These are phyloP conservation scores for Sebastes variabilis DNA, from an alignment of 2,797 vertebrate genomes.

Conservation along the genomic window DNA sequence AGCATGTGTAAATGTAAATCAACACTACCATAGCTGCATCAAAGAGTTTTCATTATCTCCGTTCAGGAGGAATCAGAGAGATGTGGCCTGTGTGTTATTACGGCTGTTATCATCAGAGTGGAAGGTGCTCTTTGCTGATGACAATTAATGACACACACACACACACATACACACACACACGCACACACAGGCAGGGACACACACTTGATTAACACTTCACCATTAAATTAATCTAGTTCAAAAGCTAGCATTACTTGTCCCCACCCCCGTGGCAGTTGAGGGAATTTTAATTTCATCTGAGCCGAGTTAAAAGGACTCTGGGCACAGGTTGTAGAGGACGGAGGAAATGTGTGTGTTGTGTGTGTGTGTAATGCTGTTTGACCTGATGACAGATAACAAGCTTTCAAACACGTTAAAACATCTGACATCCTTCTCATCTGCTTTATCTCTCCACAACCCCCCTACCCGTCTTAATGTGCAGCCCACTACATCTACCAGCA, in stretches of 20 bases:
- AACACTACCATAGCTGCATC: conserved; percentile 59
- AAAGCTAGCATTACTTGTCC: conserved; percentile 63
- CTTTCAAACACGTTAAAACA: conserved; percentile 69
- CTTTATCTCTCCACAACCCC: conserved; percentile 46
- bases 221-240: conserved; percentile 80
- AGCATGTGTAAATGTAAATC: conserved; percentile 57
- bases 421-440: conserved; percentile 72
- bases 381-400: conserved; percentile 80
- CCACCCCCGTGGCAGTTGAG: conserved; percentile 70
- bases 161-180: background rate
- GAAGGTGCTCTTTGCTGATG: conserved; percentile 77
- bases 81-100: conserved; percentile 73
- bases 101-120: conserved; percentile 77
- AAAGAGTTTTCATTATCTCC: conserved; percentile 74
- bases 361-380: conserved; percentile 57
- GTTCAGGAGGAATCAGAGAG: conserved; percentile 71
- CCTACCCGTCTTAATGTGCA: conserved; percentile 29
- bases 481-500: conserved; percentile 18
- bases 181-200: conserved; percentile 29
- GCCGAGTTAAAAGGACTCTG: conserved; percentile 76
- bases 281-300: conserved; percentile 78
- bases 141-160: conserved; percentile 67
- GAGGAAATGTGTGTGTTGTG: conserved; percentile 36
- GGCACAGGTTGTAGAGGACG: conserved; percentile 53
- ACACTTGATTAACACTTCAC: conserved; percentile 77